phyloP scores from a whole-genome alignment of 2,113 vertebrate genomes.

The Equus quagga region DNA sequence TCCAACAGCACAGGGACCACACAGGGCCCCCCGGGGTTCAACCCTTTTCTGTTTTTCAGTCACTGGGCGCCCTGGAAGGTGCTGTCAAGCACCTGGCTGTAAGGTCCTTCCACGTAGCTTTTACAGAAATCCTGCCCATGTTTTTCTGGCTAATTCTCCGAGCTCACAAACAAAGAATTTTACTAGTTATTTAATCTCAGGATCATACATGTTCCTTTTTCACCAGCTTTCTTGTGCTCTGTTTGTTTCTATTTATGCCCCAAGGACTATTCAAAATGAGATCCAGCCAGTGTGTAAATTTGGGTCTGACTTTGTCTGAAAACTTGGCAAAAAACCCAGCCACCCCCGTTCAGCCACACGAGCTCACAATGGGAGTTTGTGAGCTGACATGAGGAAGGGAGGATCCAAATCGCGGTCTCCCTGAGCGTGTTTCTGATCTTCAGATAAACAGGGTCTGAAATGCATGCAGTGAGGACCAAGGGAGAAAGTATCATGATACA shows the following conservation, averaged over 20 bases:
- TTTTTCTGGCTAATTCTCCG: neutral
- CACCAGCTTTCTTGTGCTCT: neutral
- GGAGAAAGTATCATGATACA: neutral
- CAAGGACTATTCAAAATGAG: neutral
- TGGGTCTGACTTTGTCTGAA: neutral
- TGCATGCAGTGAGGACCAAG: neutral
- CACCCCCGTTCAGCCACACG: neutral
- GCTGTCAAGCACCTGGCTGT: neutral
- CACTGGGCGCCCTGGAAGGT: accelerated
- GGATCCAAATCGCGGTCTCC: neutral
- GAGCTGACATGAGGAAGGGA: neutral
- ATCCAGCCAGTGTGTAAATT: neutral
- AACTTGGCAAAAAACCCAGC: neutral
- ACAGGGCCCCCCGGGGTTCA: neutral
- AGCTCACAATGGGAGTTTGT: neutral
- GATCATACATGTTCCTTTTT: neutral
- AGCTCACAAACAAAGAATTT: neutral
- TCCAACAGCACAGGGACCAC: neutral
- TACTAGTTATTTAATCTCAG: neutral
- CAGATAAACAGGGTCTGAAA: neutral
- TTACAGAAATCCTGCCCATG: neutral
- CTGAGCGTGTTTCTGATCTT: neutral
- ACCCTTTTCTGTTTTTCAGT: neutral
- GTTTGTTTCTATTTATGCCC: neutral
- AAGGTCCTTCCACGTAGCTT: accelerated